A percentile compares a stretch with the other conserved stretches of the same genome.
phyloP scores from a whole-genome alignment of 2,797 vertebrate genomes.

The Dendrocincla fuliginosa region DNA sequence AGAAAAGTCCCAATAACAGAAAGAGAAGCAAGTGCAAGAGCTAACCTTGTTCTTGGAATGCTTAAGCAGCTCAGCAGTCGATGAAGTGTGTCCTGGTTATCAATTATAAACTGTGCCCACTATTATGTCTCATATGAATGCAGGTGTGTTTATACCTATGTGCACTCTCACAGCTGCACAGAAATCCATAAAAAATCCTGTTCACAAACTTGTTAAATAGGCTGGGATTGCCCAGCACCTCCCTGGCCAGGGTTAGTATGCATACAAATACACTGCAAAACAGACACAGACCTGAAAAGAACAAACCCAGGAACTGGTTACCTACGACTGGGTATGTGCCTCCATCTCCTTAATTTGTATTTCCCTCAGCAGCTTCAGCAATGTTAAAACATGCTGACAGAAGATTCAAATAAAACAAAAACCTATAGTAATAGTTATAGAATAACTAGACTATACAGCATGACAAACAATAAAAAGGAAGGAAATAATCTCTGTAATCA shows the following conservation, averaged over 20 bases:
- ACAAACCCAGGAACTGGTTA: not conserved
- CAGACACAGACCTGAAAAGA: not conserved
- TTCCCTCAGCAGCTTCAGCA: not conserved
- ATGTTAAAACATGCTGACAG: not conserved
- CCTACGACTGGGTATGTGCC: not conserved
- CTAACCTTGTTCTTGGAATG: not conserved
- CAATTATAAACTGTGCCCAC: not conserved
- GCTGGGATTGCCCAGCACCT: not conserved
- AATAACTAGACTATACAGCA: not conserved
- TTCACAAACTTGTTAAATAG: not conserved
- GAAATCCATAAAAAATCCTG: not conserved
- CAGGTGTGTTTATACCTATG: accelerated
- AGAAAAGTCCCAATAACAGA: not conserved
- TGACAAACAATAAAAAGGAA: not conserved
- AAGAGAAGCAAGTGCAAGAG: not conserved
- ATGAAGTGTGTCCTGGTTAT: not conserved
- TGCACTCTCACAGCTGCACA: not conserved
- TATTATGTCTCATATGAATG: accelerated
- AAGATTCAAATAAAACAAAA: not conserved
- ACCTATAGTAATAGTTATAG: not conserved
- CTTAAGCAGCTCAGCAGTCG: not conserved
- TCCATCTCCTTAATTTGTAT: not conserved
- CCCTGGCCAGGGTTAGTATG: too few relatives aligned
- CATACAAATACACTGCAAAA: not conserved
- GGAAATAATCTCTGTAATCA: not conserved